Evolutionary conservation across 2,888 invertebrate species (phyloP).

Genomic region (Caenorhabditis sp.): DNA sequence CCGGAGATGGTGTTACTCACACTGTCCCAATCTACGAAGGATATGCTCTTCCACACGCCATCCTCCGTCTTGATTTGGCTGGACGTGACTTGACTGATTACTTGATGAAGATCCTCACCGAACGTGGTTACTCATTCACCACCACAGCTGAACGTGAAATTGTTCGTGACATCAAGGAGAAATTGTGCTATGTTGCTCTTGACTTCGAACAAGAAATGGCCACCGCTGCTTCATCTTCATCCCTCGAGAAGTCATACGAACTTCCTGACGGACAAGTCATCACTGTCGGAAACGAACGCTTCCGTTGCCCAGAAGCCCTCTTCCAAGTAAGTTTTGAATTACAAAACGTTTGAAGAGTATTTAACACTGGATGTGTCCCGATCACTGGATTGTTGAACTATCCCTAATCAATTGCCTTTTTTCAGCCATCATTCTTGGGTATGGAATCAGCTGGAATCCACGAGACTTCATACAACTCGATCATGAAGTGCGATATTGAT

Average conservation of each 20-base stretch:
- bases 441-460: slow-evolving; percentile 15
- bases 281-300: slow-evolving; percentile 15
- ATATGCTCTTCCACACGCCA: slow-evolving; percentile 14
- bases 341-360: slow-evolving; percentile 76
- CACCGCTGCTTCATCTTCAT: slow-evolving; percentile 12
- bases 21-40: slow-evolving; percentile 15
- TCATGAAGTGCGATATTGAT: slow-evolving; percentile 16
- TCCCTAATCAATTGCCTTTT: too few species aligned
- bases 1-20: slow-evolving; percentile 14
- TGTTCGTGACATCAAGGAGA: slow-evolving; percentile 15
- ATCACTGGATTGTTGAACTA: too few species aligned
- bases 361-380: background rate
- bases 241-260: slow-evolving; percentile 12
- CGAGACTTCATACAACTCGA: slow-evolving; percentile 15
- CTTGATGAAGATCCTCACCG: slow-evolving; percentile 16
- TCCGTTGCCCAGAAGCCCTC: slow-evolving; percentile 14
- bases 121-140: slow-evolving; percentile 17
- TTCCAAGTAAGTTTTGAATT: slow-evolving; percentile 7
- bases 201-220: slow-evolving; percentile 17
- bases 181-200: slow-evolving; percentile 12
- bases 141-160: slow-evolving; percentile 16
- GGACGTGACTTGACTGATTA: slow-evolving; percentile 17
- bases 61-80: slow-evolving; percentile 14
- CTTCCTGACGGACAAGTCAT: slow-evolving; percentile 18
- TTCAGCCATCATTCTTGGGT: slow-evolving; percentile 16